A percentile compares a stretch with the other conserved stretches of the same genome.
Conservation (phyloP, 2,888 invertebrate genomes). For the Atrina japonica region DNA sequence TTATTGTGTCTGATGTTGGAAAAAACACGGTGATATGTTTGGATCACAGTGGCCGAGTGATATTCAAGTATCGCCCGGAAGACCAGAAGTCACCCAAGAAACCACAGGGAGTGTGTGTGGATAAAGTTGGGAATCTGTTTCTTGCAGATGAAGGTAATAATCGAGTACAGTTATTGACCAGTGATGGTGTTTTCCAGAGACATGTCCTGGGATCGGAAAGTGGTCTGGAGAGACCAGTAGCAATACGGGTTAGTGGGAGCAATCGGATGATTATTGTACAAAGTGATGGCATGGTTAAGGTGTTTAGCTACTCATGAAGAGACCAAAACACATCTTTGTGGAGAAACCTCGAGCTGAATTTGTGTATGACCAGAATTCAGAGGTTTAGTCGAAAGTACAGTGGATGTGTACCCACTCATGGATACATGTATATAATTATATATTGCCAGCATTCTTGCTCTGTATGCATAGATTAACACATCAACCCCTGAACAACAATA, state of each 20-base stretch:
- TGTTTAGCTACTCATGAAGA: slow-evolving; percentile 64
- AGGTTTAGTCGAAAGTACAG: no score
- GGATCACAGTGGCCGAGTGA: slow-evolving; percentile 51
- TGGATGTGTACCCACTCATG: no score
- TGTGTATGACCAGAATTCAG: no score
- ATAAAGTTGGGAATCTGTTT: slow-evolving; percentile 70
- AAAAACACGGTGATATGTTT: slow-evolving; percentile 60
- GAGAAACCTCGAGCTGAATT: no score
- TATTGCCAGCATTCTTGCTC: no score
- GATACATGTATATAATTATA: no score
- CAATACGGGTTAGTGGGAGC: slow-evolving; percentile 63
- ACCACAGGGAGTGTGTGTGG: slow-evolving; percentile 69
- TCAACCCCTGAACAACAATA: no score
- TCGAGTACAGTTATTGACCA: slow-evolving; percentile 66
- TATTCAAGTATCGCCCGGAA: slow-evolving; percentile 60
- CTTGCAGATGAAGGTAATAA: slow-evolving; percentile 69
- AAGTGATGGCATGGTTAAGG: slow-evolving; percentile 73
- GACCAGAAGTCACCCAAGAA: slow-evolving; percentile 57
- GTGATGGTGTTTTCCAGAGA: slow-evolving; percentile 66
- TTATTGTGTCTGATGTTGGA: slow-evolving; percentile 67
- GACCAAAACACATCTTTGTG: no score
- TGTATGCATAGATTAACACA: no score
- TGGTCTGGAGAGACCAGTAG: slow-evolving; percentile 68
- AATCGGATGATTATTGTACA: slow-evolving; percentile 71
- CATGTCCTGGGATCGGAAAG: slow-evolving; percentile 65